Evolutionary conservation across 2,888 invertebrate species (phyloP), one percentile per base, ranked within the genome.

Genomic region (Agelastica alni): DNA sequence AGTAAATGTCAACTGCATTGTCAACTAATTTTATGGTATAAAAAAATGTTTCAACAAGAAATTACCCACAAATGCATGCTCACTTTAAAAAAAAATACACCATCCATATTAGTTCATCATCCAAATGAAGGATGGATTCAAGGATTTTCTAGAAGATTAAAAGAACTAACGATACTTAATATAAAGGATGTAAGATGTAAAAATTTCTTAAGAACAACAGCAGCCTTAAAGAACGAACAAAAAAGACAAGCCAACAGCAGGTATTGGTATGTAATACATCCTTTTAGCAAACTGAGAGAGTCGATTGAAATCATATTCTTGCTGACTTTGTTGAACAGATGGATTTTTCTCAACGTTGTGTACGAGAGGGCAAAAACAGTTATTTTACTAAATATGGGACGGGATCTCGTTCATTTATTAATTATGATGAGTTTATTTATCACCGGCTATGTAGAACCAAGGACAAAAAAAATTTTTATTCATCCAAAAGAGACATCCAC

Each of bases 181-280:
- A 28, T 44, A 14, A 42, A 45, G n/a, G 44, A 53, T 18, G 5
- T 16, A 4, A 43, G 42, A 18, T 45, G 51, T 13, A 53, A 41
- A 26, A 7, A 10, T 2, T 53, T 56, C 16, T 53, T 58, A 12
- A 28, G 10, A 4, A 58, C 44, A 20, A 36, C 20, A 12, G 43
- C 53, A 4, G 14, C 42, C 3, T 10, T 44, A 17, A 37, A 18
- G 1, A 42, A 26, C 2, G 60, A 60, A 41, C 16, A 51, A 14
- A 56, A 17, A n/a, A 43, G 53, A 18, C 51, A 60, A 22, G 31
- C 30, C 17, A 32, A 4, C 9, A 51, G 55, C 34, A 42, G 41
- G 7, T 44, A 58, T 16, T 26, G 30, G 28, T 58, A 26, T 16
- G 22, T 60, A n/a, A 51, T 60, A 10, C 60, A 60, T 41, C 60